Base-by-base conservation (phyloP, 2,113 vertebrate species). In the Brachyistius frenatus region DNA sequence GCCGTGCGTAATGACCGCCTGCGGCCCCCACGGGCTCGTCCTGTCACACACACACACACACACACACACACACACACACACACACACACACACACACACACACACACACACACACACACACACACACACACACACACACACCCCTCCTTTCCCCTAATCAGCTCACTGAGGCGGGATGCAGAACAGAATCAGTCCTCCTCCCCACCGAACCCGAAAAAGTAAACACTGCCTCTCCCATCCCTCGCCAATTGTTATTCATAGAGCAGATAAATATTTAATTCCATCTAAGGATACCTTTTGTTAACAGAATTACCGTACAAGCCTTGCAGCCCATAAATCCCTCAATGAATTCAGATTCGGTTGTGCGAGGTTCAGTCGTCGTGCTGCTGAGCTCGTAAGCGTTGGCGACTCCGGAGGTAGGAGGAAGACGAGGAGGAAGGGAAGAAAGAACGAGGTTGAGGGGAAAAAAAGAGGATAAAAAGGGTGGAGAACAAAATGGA, bases 291-390 rank as follows among this genome's bases (percentile, higher is more conserved):
- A 93, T 92, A 92, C 91, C 89, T 93, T 92, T 93, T 95, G 94
- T 95, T 94, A 94, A 95, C 93, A 94, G 93, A 95, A 95, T 94
- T 94, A 94, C 89, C 86, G 91, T 86, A 93, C 94, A 95, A 91
- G 91, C 90, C 84, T 86, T 50, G 83, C 87, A 84, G 86, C 91
- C 82, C 39, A 78, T 82, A 82, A 92, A 83, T 90, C 88, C 92
- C 93, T 81, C 92, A 84, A 93, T 92, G 91, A 93, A 93, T 94
- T 94, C 88, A 91, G 82, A 92, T 94, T 91, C 63, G 79, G 76
- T 81, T 35, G 83, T 63, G 69, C 11, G 31, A 1, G 33, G n/a
- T 71, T 74, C 63, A 64, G 52, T 53, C 14, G 41, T 11, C 5
- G 2, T 23, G 53, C 58, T 46, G 75, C 13, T 0, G 39, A 23